Conservation (phyloP, 2,888 invertebrate species). For the Torymus aiolomorphi region DNA sequence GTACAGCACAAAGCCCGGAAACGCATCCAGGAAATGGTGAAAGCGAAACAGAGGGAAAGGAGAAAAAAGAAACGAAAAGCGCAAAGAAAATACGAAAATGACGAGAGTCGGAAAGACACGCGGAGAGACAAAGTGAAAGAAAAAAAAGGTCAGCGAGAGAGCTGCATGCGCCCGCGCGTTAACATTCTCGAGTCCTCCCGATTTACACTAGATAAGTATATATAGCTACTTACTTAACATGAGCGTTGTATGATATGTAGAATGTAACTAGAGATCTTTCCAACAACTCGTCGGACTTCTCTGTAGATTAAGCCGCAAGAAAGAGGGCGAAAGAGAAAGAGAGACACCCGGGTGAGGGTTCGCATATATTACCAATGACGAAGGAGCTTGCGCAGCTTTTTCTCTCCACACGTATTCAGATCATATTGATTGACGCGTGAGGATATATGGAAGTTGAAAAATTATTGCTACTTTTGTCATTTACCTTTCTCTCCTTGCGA, state of each 20-base stretch:
- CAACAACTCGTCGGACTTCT: slow-evolving; percentile 29
- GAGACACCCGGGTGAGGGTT: neutral
- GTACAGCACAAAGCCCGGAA: slow-evolving; percentile 61
- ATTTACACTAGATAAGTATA: slow-evolving; percentile 42
- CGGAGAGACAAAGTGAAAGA: slow-evolving; percentile 1
- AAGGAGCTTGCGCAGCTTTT: neutral
- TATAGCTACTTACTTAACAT: slow-evolving; percentile 19
- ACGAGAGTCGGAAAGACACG: neutral
- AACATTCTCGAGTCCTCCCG: slow-evolving; percentile 54
- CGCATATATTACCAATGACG: neutral
- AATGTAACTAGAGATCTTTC: slow-evolving; percentile 31
- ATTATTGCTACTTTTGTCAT: too few species aligned
- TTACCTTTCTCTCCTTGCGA: too few species aligned
- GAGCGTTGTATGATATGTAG: slow-evolving; percentile 26
- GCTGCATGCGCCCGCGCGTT: slow-evolving; percentile 28
- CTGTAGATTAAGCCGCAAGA: slow-evolving; percentile 13
- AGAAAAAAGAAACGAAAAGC: slow-evolving; percentile 8
- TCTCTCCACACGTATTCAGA: neutral
- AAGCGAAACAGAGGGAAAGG: slow-evolving; percentile 24
- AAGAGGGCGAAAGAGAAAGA: too few species aligned
- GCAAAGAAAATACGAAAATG: neutral
- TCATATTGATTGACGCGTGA: neutral
- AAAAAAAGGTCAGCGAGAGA: neutral
- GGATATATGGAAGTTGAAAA: neutral
- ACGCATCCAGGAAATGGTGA: slow-evolving; percentile 60